A percentile compares a stretch with the other conserved stretches of the same genome.
Evolutionary conservation across 2,888 invertebrate species (phyloP).

Genomic region (Polyommatus icarus): DNA sequence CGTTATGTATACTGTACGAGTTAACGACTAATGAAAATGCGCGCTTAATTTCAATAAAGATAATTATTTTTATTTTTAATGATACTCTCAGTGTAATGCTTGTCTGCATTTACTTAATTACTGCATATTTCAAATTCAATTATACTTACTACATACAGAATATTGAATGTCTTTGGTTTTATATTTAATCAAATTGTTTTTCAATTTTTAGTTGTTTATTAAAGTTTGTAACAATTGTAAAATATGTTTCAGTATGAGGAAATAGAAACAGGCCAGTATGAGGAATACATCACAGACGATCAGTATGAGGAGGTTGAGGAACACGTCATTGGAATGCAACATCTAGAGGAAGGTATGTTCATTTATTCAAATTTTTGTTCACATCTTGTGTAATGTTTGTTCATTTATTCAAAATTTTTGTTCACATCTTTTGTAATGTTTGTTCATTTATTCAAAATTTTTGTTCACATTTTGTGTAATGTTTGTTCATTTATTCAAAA

Average conservation of each 20-base stretch:
- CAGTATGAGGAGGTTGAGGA: slow-evolving; percentile 77
- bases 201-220: too few relatives aligned
- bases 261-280: slow-evolving; percentile 74
- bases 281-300: slow-evolving; percentile 76
- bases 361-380: neutral
- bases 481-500: neutral
- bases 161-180: too few relatives aligned
- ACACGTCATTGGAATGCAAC: slow-evolving; percentile 77
- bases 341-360: slow-evolving; percentile 69
- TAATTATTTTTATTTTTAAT: neutral
- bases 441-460: neutral
- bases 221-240: neutral
- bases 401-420: slow-evolving; percentile 19
- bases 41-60: neutral
- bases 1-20: too few relatives aligned
- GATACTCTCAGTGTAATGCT: neutral
- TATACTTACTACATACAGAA: too few relatives aligned
- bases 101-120: neutral
- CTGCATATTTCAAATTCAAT: too few relatives aligned
- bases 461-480: neutral
- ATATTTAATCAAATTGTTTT: too few relatives aligned
- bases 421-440: neutral
- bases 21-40: too few relatives aligned
- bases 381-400: neutral
- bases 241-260: slow-evolving; percentile 69